These are phyloP conservation scores for Pseudocheirus occidentalis DNA, from an alignment of 2,797 vertebrate genomes.

Conservation along the genomic window DNA sequence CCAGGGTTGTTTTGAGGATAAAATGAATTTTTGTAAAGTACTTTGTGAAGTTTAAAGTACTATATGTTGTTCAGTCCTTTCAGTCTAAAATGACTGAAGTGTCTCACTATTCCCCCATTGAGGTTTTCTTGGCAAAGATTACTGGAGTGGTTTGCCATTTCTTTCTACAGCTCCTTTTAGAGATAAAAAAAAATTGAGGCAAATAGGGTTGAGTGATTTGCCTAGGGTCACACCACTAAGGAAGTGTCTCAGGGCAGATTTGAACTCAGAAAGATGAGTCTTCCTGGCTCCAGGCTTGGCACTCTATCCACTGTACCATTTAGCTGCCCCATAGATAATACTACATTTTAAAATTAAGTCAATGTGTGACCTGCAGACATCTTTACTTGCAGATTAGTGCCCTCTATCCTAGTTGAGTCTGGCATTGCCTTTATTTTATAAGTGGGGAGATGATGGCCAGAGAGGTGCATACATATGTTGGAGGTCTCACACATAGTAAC, in stretches of 20 bases:
- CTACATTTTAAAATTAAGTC: background rate
- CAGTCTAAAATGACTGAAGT: background rate
- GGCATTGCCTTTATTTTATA: too few species aligned
- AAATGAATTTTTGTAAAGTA: background rate
- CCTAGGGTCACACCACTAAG: background rate
- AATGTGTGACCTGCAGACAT: background rate
- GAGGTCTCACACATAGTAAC: background rate
- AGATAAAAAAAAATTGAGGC: background rate
- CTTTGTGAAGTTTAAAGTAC: background rate
- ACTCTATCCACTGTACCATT: background rate
- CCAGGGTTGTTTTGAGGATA: background rate
- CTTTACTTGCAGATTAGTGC: background rate
- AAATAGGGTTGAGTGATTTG: background rate
- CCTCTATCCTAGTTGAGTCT: background rate
- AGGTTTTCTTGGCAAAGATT: background rate
- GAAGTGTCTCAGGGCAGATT: background rate
- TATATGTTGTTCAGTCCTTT: background rate
- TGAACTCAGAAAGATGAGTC: background rate
- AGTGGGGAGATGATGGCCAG: background rate
- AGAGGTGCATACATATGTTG: background rate
- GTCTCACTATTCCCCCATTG: background rate
- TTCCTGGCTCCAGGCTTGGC: background rate
- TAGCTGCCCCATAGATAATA: background rate
- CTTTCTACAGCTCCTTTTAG: background rate
- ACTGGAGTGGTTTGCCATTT: background rate